A percentile compares a stretch with the other conserved stretches of the same genome.
Evolutionary conservation across 2,797 vertebrate genomes (phyloP).

Genomic region (Spheniscus humboldti): DNA sequence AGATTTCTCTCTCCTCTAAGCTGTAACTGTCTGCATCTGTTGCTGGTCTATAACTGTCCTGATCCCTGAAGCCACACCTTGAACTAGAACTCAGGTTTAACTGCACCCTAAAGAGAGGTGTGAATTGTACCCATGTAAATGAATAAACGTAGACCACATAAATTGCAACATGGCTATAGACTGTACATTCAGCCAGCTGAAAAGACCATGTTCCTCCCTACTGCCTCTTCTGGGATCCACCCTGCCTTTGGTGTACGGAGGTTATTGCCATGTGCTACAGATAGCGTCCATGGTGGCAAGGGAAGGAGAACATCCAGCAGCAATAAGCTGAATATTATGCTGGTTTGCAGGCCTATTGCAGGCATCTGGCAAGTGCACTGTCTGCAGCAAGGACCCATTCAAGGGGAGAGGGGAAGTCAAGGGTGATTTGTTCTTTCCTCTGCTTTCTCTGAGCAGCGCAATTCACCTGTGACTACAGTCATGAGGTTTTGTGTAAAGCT

Average conservation of each 20-base stretch:
- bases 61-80: neutral
- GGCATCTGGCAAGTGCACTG: neutral
- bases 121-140: neutral
- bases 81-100: neutral
- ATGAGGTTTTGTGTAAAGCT: neutral
- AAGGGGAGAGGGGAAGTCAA: neutral
- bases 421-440: neutral
- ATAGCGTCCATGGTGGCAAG: fast-evolving
- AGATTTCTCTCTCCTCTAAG: neutral
- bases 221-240: neutral
- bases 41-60: neutral
- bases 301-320: neutral
- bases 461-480: neutral
- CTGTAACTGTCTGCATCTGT: neutral
- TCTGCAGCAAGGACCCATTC: neutral
- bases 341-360: neutral
- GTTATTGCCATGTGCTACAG: neutral
- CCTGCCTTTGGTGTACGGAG: neutral
- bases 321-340: neutral
- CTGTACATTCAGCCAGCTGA: neutral
- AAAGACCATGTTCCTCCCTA: neutral
- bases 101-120: neutral
- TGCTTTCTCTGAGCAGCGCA: neutral
- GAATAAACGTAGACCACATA: neutral
- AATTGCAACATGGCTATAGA: neutral